phyloP scores from a whole-genome alignment of 1,140 invertebrate species.

The Drosophila sucinea region DNA sequence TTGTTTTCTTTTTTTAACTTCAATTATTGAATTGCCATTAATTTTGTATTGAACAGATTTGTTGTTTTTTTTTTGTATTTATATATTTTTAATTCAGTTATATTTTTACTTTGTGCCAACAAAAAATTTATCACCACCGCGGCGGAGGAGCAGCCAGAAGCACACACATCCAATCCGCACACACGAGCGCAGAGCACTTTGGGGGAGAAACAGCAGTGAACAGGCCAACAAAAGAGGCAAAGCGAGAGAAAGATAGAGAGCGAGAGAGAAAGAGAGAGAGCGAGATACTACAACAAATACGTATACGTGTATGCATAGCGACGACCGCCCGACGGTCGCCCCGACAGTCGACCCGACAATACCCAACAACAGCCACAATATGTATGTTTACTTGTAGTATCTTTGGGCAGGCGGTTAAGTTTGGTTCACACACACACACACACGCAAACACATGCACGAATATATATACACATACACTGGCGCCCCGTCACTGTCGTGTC shows the following conservation, averaged over 20 bases:
- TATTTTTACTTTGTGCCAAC: conserved; percentile 81
- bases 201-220: conserved; percentile 16
- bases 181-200: conserved; percentile 27
- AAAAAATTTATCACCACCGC: conserved; percentile 78
- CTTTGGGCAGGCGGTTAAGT: conserved; percentile 54
- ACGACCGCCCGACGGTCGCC: conserved; percentile 41
- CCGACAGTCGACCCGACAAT: conserved; percentile 38
- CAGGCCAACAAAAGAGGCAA: conserved; percentile 36
- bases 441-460: conserved; percentile 24
- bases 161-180: conserved; percentile 33
- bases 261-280: conserved; percentile 17
- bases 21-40: conserved; percentile 46
- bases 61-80: conserved; percentile 47
- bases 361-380: conserved; percentile 43
- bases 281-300: conserved; percentile 29
- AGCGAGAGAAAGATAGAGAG: conserved; percentile 23
- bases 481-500: conserved; percentile 22
- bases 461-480: conserved; percentile 30
- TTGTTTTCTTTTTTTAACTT: conserved; percentile 13
- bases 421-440: conserved; percentile 52
- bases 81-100: conserved; percentile 77
- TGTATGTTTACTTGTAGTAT: conserved; percentile 63
- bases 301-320: conserved; percentile 49
- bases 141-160: conserved; percentile 31
- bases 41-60: conserved; percentile 7